Evolutionary conservation across 2,888 invertebrate genomes (phyloP), one percentile per base, ranked within the genome.

Genomic region (Flexamia atlantica): DNA sequence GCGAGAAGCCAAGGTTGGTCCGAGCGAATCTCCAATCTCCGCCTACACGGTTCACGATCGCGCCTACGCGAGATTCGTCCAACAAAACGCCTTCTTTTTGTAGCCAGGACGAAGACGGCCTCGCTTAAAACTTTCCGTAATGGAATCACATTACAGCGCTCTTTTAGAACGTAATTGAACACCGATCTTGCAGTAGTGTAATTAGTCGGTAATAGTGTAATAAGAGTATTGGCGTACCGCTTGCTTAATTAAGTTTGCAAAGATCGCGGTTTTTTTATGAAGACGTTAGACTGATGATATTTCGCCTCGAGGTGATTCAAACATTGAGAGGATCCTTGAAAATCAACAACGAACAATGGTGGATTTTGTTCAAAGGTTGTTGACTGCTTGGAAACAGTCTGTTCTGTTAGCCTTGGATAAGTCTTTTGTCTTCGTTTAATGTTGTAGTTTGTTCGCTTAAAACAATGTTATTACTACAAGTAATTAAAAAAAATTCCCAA

Each of bases 171-270:
- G 14, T 68, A 68, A 68, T 28, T 4, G 28, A 17, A 28, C 30
- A 68, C 25, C 3, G 23, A 14, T 53, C 30, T 28, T 1, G 30
- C 23, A 23, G 53, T 23, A 32, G 30, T n/a, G 28, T 32, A 30
- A 68, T 68, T 68, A 68, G 7, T 9, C 30, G 17, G 14, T 68
- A 60, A 2, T 23, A 14, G 30, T 20, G 20, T 70, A 70, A 17
- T 23, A 40, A 1, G 23, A 70, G 36, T 70, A 70, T 70, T 70
- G 36, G 40, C 9, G 5, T 20, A 40, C 10, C 7, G 70, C 0
- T 70, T 70, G 20, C 10, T 36, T 70, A 36, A 70, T 70, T 70
- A 70, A 70, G 36, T 70, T 53, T 53, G 23, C 53, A 53, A 53
- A 53, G 53, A 53, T 53, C 53, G 53, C 5, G 20, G 10, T 53